These are phyloP conservation scores for Silurus aristotelis DNA, from an alignment of 2,797 vertebrate genomes.

Conservation along the genomic window DNA sequence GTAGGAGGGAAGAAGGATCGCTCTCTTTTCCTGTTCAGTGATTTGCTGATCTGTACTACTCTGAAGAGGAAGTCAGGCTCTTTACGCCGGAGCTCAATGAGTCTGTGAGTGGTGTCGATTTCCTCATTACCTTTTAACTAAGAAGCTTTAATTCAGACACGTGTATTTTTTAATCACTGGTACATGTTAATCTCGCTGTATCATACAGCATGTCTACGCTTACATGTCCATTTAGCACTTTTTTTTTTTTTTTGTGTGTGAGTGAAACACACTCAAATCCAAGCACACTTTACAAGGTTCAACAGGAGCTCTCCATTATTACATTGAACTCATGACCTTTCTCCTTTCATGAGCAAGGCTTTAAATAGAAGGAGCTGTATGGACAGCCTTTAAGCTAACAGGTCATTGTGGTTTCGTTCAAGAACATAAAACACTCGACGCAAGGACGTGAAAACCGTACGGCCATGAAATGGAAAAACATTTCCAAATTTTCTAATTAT, in stretches of 20 bases:
- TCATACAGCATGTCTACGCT: not conserved
- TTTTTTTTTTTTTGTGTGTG: not conserved
- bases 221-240: not conserved
- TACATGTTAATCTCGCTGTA: not conserved
- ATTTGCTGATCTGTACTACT: conserved; percentile 95
- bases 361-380: not conserved
- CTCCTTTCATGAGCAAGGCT: not conserved
- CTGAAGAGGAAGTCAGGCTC: conserved; percentile 96
- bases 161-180: not conserved
- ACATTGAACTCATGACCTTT: not conserved
- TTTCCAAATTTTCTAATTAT: too few relatives aligned
- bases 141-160: not conserved
- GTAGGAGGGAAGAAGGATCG: conserved; percentile 96
- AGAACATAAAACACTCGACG: not conserved
- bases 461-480: not conserved
- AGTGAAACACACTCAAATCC: not conserved
- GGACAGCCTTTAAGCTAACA: not conserved
- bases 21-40: conserved; percentile 96
- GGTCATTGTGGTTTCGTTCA: not conserved
- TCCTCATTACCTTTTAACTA: not conserved
- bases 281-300: not conserved
- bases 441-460: not conserved
- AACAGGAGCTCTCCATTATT: not conserved
- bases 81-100: conserved; percentile 95
- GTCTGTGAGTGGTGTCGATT: conserved; percentile 78